phyloP scores from a whole-genome alignment of 2,888 invertebrate species.

The Reticulitermes lucifugus region DNA sequence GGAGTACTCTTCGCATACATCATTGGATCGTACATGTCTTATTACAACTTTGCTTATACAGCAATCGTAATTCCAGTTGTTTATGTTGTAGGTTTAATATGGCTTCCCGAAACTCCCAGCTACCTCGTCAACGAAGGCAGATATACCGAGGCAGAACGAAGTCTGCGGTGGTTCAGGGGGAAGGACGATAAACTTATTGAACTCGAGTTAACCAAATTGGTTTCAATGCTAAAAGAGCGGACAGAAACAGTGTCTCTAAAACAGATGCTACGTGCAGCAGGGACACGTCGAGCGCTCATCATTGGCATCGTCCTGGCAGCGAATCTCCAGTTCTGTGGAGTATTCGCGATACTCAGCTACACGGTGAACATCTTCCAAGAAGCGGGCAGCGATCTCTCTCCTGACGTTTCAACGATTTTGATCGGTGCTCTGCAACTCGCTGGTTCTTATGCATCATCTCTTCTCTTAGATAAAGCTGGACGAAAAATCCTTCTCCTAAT shows the following conservation, averaged over 20 bases:
- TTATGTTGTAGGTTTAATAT: constrained; percentile 64
- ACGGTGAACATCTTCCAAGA: constrained; percentile 59
- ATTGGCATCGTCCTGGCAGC: constrained; percentile 61
- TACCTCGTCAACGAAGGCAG: constrained; percentile 64
- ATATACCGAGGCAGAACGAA: constrained; percentile 63
- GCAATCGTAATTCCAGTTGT: constrained; percentile 66
- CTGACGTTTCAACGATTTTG: constrained; percentile 61
- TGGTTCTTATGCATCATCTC: constrained; percentile 57
- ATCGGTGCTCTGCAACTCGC: constrained; percentile 63
- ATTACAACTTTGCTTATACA: constrained; percentile 57
- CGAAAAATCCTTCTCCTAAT: constrained; percentile 63
- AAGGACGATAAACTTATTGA: constrained; percentile 57
- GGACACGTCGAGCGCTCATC: constrained; percentile 60
- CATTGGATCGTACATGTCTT: constrained; percentile 70
- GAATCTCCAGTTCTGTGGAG: constrained; percentile 65
- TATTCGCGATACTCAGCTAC: constrained; percentile 63
- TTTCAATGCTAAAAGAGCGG: constrained; percentile 55
- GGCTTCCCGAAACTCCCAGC: constrained; percentile 73
- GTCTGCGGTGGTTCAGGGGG: constrained; percentile 58
- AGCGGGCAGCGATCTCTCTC: constrained; percentile 57
- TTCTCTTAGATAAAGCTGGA: constrained; percentile 63
- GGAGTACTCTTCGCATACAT: constrained; percentile 73
- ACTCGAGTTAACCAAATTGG: constrained; percentile 57
- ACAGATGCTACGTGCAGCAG: constrained; percentile 61
- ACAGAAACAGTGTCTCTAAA: constrained; percentile 51